Conservation (phyloP, 2,113 vertebrate species). For the Falcunculus frontatus region DNA sequence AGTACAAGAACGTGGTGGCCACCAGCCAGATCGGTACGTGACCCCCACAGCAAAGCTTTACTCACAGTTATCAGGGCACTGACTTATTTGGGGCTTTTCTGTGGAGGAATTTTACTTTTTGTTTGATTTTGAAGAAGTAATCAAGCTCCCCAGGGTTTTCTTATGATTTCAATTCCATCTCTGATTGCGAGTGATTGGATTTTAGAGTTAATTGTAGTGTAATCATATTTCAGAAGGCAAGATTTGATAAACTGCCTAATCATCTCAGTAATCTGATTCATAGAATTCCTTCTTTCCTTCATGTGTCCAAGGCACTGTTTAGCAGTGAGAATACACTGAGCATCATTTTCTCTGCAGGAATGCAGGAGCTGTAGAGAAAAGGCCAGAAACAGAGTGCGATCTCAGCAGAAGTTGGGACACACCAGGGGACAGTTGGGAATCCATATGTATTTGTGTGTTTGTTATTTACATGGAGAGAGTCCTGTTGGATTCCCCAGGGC, state of each 20-base stretch:
- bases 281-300: not conserved
- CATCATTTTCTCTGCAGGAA: not conserved
- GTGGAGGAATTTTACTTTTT: not conserved
- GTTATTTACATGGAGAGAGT: not conserved
- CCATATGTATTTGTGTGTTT: not conserved
- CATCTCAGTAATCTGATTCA: not conserved
- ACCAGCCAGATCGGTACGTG: conserved; percentile 95
- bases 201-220: not conserved
- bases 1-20: conserved; percentile 93
- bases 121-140: not conserved
- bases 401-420: not conserved
- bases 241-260: not conserved
- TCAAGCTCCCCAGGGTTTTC: not conserved
- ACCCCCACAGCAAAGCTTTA: not conserved
- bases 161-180: not conserved
- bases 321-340: not conserved
- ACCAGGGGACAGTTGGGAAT: not conserved
- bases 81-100: not conserved
- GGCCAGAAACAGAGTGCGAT: not conserved
- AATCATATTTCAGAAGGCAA: not conserved
- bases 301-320: not conserved
- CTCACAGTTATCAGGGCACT: not conserved
- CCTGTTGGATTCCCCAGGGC: not conserved
- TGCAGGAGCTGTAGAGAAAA: not conserved
- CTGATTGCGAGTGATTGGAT: not conserved